Evolutionary conservation across 1,140 invertebrate genomes (phyloP).

Genomic region (Conus betulinus): DNA sequence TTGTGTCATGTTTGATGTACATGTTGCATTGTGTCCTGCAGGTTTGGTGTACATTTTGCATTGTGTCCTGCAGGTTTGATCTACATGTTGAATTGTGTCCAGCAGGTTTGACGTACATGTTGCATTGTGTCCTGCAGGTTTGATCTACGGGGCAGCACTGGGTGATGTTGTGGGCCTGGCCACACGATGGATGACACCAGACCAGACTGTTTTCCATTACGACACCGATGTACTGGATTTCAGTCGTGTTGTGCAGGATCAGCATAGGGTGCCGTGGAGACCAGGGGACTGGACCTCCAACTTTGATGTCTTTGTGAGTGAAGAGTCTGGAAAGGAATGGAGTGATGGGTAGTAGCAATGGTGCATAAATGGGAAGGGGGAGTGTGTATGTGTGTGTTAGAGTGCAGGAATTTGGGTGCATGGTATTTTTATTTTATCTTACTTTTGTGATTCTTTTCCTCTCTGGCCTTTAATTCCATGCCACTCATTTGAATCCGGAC

Average conservation of each 20-base stretch:
- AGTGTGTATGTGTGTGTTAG: too few relatives aligned
- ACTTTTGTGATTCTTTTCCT: too few relatives aligned
- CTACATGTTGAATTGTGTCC: neutral
- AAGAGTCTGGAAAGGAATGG: too few relatives aligned
- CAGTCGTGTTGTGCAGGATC: constrained; percentile 69
- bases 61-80: neutral
- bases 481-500: too few relatives aligned
- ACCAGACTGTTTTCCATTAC: constrained; percentile 75
- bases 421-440: too few relatives aligned
- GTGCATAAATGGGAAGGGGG: too few relatives aligned
- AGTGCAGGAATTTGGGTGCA: too few relatives aligned
- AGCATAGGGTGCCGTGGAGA: constrained; percentile 70
- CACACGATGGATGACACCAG: constrained; percentile 71
- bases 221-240: constrained; percentile 62
- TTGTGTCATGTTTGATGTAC: too few relatives aligned
- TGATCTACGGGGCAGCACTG: constrained; percentile 75
- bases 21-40: neutral
- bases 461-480: too few relatives aligned
- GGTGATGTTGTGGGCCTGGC: constrained; percentile 75
- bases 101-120: neutral
- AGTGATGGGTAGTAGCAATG: too few relatives aligned
- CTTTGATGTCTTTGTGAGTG: constrained; percentile 73
- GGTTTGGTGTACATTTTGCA: neutral
- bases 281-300: constrained; percentile 74
- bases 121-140: constrained; percentile 53